Evolutionary conservation across 2,797 vertebrate species (phyloP).

Genomic region (Chelonia mydas): DNA sequence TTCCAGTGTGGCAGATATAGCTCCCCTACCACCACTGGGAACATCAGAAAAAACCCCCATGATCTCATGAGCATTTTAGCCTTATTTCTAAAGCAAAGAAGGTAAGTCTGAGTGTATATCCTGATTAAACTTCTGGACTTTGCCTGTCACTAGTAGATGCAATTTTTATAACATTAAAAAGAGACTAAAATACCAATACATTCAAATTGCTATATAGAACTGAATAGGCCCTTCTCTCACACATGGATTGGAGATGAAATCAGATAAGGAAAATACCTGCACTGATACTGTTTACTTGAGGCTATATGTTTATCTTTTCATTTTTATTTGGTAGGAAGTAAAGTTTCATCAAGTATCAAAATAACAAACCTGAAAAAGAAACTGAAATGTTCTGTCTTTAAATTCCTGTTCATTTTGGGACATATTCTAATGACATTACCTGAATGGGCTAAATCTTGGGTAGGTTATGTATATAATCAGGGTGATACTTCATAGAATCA

Average conservation of each 20-base stretch:
- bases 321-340: background rate
- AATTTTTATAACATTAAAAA: background rate
- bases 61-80: background rate
- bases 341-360: background rate
- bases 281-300: background rate
- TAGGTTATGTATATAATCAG: background rate
- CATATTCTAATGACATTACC: background rate
- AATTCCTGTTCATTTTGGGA: background rate
- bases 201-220: accelerated
- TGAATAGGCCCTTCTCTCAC: background rate
- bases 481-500: no score
- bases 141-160: background rate
- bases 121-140: background rate
- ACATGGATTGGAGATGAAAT: background rate
- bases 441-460: background rate
- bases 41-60: background rate
- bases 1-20: background rate
- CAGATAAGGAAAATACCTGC: background rate
- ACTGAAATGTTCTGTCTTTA: accelerated
- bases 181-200: background rate
- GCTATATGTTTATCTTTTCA: background rate
- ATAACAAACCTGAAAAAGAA: background rate
- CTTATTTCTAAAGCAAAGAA: background rate
- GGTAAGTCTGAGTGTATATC: background rate
- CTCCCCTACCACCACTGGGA: background rate